These are phyloP conservation scores for Hozukius guyotensis DNA, from an alignment of 2,797 vertebrate species.

Conservation along the genomic window DNA sequence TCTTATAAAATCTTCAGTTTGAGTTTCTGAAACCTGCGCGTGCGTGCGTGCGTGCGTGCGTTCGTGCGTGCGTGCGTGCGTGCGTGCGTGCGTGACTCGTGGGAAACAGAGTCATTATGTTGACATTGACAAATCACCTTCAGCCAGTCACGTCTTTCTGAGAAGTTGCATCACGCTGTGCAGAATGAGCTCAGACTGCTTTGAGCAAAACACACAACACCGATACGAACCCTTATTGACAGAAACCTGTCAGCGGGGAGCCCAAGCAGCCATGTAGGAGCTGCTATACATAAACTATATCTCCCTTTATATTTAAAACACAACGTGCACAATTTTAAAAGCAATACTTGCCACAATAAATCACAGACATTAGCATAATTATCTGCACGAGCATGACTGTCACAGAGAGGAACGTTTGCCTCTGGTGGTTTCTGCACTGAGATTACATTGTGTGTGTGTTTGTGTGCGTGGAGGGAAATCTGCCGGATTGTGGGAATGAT, in stretches of 20 bases:
- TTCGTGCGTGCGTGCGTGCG: background rate
- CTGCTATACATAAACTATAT: background rate
- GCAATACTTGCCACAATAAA: background rate
- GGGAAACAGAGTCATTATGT: background rate
- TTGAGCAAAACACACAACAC: constrained; percentile 9
- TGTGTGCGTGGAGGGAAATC: background rate
- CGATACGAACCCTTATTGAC: constrained; percentile 10
- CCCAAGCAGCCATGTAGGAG: background rate
- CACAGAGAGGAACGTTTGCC: background rate
- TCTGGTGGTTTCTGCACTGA: background rate
- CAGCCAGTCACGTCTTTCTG: background rate
- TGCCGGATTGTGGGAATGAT: no score
- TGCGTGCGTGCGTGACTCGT: background rate
- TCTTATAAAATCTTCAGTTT: background rate
- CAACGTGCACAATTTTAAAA: background rate
- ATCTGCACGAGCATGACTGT: background rate
- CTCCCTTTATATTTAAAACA: background rate
- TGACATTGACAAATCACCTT: constrained; percentile 30
- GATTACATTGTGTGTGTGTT: background rate
- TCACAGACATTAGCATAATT: constrained; percentile 8
- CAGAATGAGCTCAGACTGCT: background rate
- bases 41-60: background rate
- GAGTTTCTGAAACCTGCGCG: background rate
- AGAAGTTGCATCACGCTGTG: constrained; percentile 12
- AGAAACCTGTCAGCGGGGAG: constrained; percentile 24